Evolutionary conservation across 2,113 vertebrate genomes (phyloP), one percentile per base, ranked within the genome.

Genomic region (Micromys minutus): DNA sequence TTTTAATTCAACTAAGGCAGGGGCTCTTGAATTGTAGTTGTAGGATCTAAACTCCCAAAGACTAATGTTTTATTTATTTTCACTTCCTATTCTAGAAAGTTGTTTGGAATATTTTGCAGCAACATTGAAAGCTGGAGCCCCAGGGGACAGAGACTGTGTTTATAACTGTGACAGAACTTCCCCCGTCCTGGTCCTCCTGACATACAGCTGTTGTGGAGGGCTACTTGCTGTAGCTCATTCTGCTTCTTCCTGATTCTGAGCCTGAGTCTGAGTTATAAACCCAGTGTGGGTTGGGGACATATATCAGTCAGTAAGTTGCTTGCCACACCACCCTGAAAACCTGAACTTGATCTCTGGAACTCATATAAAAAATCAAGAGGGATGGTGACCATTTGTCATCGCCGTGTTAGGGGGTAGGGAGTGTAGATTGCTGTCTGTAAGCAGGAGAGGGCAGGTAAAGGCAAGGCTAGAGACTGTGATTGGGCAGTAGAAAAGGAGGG

Each of bases 101-200:
- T 42, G 59, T 83, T 93, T 69, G 74, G n/a, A 39, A 13, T 92
- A n/a, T 94, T 94, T 95, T 94, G 90, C 8, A 92, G 69, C 7
- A 75, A 47, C 83, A 85, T 21, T 63, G 80, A 42, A 83, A 61
- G 15, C 22, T 29, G 57, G n/a, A 31, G 57, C 15, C 57, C 42
- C 57, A 63, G 57, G 80, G 39, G n/a, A 45, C 12, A 69, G 34
- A 36, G 63, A n/a, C 84, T 47, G 1, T 59, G 75, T 36, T 31
- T 31, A 7, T 45, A n/a, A 47, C 21, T 8, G 13, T 45, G 47
- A 17, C 42, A n/a, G 57, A 16, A 5, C 2, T 1, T 74, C 52
- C 63, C 24, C 7, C 17, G 7, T 24, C 17, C 47, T 2, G 26
- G 39, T 7, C 39, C 50, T 71, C 29, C 29, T 4, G 2, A 21